Evolutionary conservation across 2,888 invertebrate species (phyloP).

Genomic region (Apamea anceps): DNA sequence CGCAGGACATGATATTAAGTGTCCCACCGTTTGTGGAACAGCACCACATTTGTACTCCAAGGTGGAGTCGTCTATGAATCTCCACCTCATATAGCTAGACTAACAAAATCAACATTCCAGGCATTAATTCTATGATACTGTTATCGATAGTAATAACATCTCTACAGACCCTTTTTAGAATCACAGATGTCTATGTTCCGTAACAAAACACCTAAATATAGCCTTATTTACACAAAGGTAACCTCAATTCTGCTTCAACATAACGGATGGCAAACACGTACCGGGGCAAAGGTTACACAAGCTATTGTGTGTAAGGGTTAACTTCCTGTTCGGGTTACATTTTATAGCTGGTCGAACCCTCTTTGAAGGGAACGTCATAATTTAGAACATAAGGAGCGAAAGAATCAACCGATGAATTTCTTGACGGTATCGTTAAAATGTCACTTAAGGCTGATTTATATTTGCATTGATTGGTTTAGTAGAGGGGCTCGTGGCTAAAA

Average conservation of each 20-base stretch:
- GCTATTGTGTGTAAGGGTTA: conserved; percentile 55
- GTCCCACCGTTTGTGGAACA: too few relatives aligned
- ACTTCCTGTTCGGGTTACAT: conserved; percentile 40
- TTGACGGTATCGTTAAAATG: neutral
- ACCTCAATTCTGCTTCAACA: conserved; percentile 23
- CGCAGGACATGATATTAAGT: too few relatives aligned
- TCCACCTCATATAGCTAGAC: too few relatives aligned
- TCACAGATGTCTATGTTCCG: conserved; percentile 30
- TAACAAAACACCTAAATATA: conserved; percentile 34
- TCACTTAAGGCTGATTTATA: neutral
- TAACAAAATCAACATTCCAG: neutral
- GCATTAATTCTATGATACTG: neutral
- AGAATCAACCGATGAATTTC: neutral
- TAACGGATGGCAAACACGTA: conserved; percentile 49
- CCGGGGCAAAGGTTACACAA: conserved; percentile 39
- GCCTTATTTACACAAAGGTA: conserved; percentile 24
- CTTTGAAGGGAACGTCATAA: conserved; percentile 28
- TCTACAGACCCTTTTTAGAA: neutral
- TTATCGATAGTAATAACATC: neutral
- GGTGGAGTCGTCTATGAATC: too few relatives aligned
- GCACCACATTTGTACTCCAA: too few relatives aligned
- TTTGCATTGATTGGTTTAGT: neutral
- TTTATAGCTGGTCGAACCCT: conserved; percentile 41
- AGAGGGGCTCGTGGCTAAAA: neutral
- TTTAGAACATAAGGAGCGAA: conserved; percentile 31